A percentile compares a stretch with the other conserved stretches of the same genome.
phyloP scores from a whole-genome alignment of 1,140 invertebrate species.

The Archivesica marissinica region DNA sequence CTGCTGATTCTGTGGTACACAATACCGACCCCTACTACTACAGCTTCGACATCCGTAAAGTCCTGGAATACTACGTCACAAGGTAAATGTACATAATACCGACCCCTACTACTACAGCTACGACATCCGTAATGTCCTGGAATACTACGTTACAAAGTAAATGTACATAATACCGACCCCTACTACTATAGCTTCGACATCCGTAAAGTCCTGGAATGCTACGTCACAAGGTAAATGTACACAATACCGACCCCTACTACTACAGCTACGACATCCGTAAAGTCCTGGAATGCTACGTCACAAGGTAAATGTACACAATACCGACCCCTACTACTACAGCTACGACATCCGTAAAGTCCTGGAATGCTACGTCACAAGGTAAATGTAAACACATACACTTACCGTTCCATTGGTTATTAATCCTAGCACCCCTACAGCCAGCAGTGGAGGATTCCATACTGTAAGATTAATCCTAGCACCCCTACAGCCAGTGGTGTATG shows the following conservation, averaged over 20 bases:
- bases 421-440: too few relatives aligned
- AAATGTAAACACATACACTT: too few relatives aligned
- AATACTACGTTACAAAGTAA: constrained; percentile 80
- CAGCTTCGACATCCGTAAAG: constrained; percentile 74
- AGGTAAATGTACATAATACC: constrained; percentile 69
- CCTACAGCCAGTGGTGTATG: too few relatives aligned
- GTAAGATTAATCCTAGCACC: too few relatives aligned
- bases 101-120: constrained; percentile 71
- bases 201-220: constrained; percentile 79
- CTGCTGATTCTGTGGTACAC: constrained; percentile 56
- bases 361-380: constrained; percentile 81
- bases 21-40: constrained; percentile 64
- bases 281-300: constrained; percentile 80
- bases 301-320: constrained; percentile 73
- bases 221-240: constrained; percentile 78
- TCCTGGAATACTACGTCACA: constrained; percentile 80
- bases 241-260: constrained; percentile 62
- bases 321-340: constrained; percentile 66
- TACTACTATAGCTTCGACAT: constrained; percentile 73
- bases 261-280: constrained; percentile 74
- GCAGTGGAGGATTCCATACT: too few relatives aligned
- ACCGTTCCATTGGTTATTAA: too few relatives aligned
- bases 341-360: constrained; percentile 77
- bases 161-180: constrained; percentile 38
- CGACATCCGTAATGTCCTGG: constrained; percentile 77